phyloP scores from a whole-genome alignment of 2,797 vertebrate species.

The Halcyon chelicuti region DNA sequence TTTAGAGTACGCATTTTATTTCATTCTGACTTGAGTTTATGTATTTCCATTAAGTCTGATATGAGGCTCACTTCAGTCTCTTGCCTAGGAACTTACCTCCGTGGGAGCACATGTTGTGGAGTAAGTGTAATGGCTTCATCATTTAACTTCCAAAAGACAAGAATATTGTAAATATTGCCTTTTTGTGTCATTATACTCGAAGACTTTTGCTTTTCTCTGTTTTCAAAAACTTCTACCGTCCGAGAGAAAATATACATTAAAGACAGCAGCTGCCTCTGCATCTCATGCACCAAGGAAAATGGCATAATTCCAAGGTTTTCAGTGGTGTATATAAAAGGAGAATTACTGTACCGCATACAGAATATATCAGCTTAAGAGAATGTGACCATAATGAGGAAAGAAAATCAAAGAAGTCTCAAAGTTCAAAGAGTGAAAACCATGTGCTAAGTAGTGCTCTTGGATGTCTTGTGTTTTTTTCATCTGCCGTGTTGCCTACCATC shows the following conservation, averaged over 20 bases:
- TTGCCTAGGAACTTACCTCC: neutral
- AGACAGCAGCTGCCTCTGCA: neutral
- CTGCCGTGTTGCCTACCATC: neutral
- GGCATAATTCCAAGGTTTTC: constrained; percentile 54
- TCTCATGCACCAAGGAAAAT: constrained; percentile 44
- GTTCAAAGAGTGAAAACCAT: constrained; percentile 51
- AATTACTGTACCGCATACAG: constrained; percentile 43
- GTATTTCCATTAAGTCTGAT: neutral
- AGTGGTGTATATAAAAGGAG: constrained; percentile 52
- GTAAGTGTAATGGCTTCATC: neutral
- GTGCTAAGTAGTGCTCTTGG: constrained; percentile 10
- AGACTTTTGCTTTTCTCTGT: neutral
- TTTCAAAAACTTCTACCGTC: constrained; percentile 7
- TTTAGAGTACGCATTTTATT: neutral
- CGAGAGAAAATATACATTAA: constrained; percentile 8
- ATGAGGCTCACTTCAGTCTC: neutral
- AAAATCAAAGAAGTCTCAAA: constrained; percentile 48
- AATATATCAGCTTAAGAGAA: constrained; percentile 35
- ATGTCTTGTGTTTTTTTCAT: neutral
- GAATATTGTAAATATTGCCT: neutral
- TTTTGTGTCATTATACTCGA: neutral
- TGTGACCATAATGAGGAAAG: constrained; percentile 48
- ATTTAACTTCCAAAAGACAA: constrained; percentile 6
- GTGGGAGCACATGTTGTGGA: neutral
- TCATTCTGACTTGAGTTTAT: neutral